These are phyloP conservation scores for Halcyon badia DNA, from an alignment of 2,797 vertebrate species.

Conservation along the genomic window DNA sequence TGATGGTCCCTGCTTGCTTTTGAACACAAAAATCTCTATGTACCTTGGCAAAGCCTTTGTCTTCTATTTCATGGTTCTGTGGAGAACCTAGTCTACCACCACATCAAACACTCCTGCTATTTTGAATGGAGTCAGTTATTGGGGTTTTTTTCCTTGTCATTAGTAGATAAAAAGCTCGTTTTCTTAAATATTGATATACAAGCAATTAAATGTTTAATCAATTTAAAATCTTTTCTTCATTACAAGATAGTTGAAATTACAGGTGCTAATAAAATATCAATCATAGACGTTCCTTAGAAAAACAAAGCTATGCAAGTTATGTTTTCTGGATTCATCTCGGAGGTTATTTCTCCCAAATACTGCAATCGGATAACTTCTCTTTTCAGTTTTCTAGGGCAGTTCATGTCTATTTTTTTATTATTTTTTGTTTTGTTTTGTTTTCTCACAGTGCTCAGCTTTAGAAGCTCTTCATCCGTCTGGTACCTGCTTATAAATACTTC, in stretches of 20 bases:
- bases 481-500: neutral
- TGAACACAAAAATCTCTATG: neutral
- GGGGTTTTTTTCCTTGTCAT: neutral
- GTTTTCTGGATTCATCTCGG: neutral
- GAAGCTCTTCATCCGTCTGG: neutral
- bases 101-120: neutral
- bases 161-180: neutral
- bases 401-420: neutral
- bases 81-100: neutral
- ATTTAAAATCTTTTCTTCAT: neutral
- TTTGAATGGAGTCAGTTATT: neutral
- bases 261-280: neutral
- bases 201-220: neutral
- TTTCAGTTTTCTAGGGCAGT: neutral
- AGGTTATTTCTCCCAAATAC: neutral
- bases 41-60: neutral
- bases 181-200: rapidly evolving
- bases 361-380: neutral
- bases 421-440: neutral
- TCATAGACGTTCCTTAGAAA: neutral
- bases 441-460: neutral
- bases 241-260: neutral
- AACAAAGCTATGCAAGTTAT: neutral
- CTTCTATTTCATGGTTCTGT: neutral
- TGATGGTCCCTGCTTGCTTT: neutral